Evolutionary conservation across 2,888 invertebrate species (phyloP), one percentile per base, ranked within the genome.

Genomic region (Eurytoma californica): DNA sequence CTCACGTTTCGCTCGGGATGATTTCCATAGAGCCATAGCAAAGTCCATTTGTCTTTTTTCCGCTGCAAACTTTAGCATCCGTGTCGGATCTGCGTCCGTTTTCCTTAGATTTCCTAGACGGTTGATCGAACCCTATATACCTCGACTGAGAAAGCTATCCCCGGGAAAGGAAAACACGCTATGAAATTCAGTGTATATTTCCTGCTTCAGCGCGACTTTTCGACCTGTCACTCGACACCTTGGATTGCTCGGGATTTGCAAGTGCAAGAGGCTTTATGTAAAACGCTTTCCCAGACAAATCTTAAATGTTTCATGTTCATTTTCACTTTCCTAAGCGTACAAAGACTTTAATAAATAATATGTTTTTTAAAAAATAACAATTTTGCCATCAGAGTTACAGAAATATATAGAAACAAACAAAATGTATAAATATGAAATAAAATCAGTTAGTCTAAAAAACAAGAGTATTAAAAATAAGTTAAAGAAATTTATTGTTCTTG

Each of bases 171-270:
- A 77, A 66, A 74, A 74, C 57, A 78, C 57, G 81, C 81, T 82
- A 84, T 84, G 84, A 84, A 84, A 82, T 83, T 82, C 81, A 80
- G 80, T 79, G 74, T 80, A 76, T 79, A 68, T 78, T 83, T 72
- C 77, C 82, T 74, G 74, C 72, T 75, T 80, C 70, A 14, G 78
- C 77, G 72, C 67, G 80, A 82, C 79, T 82, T 82, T 82, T 57
- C 80, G 74, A 39, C 39, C 72, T 80, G 81, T 82, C 81, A 77
- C 79, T 82, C 80, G 65, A 82, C 80, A 83, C 82, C 82, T 82
- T 77, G 83, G 84, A 84, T 85, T 84, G 83, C 83, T 76, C 63
- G 81, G 83, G 84, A 84, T 85, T 84, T 84, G 81, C 82, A 82
- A 82, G 79, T 75, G 80, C 79, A 81, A 82, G 76, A 69, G 70